Conservation (phyloP, 2,113 vertebrate species). For the Probosciger aterrimus region DNA sequence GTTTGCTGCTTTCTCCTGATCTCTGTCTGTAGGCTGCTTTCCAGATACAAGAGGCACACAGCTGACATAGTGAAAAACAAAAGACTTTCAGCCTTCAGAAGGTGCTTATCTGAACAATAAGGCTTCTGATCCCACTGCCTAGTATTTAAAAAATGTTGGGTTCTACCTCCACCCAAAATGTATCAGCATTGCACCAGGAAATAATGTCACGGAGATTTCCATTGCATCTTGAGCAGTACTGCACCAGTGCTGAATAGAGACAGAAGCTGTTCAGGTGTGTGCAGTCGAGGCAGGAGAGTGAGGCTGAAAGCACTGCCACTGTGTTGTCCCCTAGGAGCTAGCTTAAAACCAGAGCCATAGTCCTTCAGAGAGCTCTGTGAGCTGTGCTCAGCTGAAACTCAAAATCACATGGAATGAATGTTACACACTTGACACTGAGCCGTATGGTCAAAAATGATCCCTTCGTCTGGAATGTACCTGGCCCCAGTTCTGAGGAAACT, state of each 20-base stretch:
- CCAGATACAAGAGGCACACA: background rate
- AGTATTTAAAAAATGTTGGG: background rate
- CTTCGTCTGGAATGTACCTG: background rate
- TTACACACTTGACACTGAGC: background rate
- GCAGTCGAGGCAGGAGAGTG: accelerated
- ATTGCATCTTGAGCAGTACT: background rate
- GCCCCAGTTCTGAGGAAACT: background rate
- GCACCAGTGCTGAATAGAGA: background rate
- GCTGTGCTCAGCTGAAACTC: background rate
- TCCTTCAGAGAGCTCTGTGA: background rate
- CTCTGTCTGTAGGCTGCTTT: background rate
- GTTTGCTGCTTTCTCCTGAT: background rate
- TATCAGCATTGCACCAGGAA: background rate
- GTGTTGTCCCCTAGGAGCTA: background rate
- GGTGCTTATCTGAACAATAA: background rate
- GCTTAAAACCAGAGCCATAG: background rate
- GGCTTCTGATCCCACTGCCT: background rate
- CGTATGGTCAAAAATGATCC: background rate
- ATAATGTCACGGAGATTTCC: background rate
- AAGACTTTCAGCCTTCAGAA: background rate
- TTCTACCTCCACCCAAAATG: background rate
- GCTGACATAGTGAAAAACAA: background rate
- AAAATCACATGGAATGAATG: background rate
- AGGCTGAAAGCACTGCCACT: background rate
- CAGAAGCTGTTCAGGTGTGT: background rate